Percentiles rank a stretch among this genome's conserved stretches.
Conservation (phyloP, 2,888 invertebrate species). For the Eurois occulta region DNA sequence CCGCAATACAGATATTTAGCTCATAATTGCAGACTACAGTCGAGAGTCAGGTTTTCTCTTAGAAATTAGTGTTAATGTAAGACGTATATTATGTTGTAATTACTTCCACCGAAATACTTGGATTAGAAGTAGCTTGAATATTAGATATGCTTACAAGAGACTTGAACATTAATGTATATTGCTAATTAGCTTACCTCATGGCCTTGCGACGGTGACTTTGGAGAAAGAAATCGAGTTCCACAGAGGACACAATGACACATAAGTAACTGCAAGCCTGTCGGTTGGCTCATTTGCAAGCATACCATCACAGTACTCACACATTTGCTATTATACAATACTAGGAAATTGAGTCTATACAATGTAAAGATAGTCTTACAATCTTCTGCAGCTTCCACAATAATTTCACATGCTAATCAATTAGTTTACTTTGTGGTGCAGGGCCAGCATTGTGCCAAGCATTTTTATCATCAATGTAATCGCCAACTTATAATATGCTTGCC, state of each 20-base stretch:
- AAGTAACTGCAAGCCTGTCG: background rate
- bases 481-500: too few relatives aligned
- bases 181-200: conserved; percentile 11
- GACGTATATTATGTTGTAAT: conserved; percentile 9
- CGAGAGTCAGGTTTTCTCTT: conserved; percentile 1
- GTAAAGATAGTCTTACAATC: too few relatives aligned
- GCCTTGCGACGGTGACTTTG: background rate
- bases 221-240: background rate
- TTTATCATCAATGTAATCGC: too few relatives aligned
- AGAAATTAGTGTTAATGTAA: conserved; percentile 24
- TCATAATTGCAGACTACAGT: conserved; percentile 26
- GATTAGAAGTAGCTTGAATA: conserved; percentile 7
- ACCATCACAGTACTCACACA: background rate
- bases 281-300: background rate
- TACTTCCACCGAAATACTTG: conserved; percentile 9
- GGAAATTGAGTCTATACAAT: too few relatives aligned
- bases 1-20: conserved; percentile 2
- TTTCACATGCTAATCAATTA: too few relatives aligned
- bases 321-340: too few relatives aligned
- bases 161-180: conserved; percentile 1
- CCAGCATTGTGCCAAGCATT: too few relatives aligned
- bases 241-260: too few relatives aligned
- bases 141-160: conserved; percentile 13
- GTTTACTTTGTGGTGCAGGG: too few relatives aligned
- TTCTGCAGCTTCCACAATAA: too few relatives aligned